phyloP scores from a whole-genome alignment of 2,797 vertebrate species.

The Halcyon smyrnensis region DNA sequence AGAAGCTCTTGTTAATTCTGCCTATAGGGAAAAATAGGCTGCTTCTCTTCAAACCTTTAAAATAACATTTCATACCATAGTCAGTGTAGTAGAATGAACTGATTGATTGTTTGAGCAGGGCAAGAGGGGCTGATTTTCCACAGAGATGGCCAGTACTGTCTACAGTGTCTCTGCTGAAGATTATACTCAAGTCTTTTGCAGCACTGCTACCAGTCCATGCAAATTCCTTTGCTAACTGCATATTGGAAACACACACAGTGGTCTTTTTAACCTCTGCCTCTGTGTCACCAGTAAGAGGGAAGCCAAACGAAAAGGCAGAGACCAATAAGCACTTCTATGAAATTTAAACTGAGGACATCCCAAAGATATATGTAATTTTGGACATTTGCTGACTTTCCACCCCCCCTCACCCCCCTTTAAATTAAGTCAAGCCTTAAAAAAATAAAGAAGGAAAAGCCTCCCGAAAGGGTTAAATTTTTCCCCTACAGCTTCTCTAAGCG shows the following conservation, averaged over 20 bases:
- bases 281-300: neutral
- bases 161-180: neutral
- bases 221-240: conserved; percentile 50
- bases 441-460: conserved; percentile 7
- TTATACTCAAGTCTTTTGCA: neutral
- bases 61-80: neutral
- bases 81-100: neutral
- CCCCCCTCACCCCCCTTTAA: neutral
- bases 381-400: neutral
- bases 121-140: neutral
- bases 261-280: neutral
- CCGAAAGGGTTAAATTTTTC: conserved; percentile 76
- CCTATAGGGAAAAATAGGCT: neutral
- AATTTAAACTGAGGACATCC: neutral
- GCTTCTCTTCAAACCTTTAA: neutral
- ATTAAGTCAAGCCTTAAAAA: neutral
- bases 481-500: conserved; percentile 74
- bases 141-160: neutral
- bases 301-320: neutral
- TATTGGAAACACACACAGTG: conserved; percentile 27
- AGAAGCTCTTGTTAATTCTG: conserved; percentile 30
- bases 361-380: neutral
- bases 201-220: conserved; percentile 25
- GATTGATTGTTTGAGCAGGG: neutral
- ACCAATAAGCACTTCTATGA: neutral